Evolutionary conservation across 2,888 invertebrate genomes (phyloP).

Genomic region (Schizaphis graminum): DNA sequence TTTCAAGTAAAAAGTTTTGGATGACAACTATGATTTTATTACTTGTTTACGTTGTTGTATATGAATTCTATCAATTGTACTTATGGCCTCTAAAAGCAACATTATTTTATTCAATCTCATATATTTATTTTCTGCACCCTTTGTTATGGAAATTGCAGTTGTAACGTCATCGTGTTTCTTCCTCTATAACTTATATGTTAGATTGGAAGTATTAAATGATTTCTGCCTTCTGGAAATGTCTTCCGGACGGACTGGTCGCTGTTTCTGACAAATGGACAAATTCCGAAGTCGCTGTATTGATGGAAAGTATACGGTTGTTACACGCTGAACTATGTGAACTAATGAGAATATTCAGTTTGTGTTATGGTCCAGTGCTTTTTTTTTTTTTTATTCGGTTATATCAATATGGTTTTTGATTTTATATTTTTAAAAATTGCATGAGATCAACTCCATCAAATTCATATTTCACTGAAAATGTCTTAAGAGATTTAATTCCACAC

Average conservation of each 20-base stretch:
- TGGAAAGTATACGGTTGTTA: background rate
- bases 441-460: background rate
- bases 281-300: background rate
- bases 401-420: background rate
- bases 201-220: background rate
- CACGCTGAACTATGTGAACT: background rate
- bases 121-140: background rate
- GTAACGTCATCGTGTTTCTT: background rate
- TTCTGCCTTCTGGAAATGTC: conserved; percentile 4
- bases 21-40: background rate
- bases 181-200: background rate
- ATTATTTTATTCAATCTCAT: background rate
- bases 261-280: background rate
- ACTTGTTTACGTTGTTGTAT: background rate
- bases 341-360: background rate
- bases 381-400: background rate
- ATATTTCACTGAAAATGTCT: background rate
- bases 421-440: background rate
- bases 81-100: background rate
- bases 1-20: background rate
- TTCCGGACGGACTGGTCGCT: background rate
- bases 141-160: background rate
- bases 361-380: background rate
- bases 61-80: background rate
- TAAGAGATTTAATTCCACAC: background rate